phyloP scores from a whole-genome alignment of 2,888 invertebrate species.

The Oscheius sp. region DNA sequence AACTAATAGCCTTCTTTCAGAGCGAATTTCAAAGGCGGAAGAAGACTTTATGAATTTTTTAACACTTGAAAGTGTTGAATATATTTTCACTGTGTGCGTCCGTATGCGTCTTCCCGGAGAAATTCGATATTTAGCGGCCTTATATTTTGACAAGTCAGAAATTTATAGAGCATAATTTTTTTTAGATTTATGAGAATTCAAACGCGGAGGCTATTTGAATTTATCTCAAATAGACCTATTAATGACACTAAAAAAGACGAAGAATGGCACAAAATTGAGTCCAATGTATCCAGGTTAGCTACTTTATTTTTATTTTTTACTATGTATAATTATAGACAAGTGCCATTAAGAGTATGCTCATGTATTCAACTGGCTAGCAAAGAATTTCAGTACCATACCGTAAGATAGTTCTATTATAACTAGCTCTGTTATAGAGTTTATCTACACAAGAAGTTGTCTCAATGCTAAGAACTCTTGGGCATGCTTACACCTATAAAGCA shows the following conservation, averaged over 20 bases:
- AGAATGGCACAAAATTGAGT: constrained; percentile 62
- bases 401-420: constrained; percentile 41
- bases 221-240: constrained; percentile 35
- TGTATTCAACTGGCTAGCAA: constrained; percentile 73
- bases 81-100: constrained; percentile 65
- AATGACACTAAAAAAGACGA: constrained; percentile 33
- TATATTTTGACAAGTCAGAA: constrained; percentile 52
- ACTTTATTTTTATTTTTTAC: background rate
- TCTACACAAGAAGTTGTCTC: constrained; percentile 64
- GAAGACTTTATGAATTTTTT: constrained; percentile 45
- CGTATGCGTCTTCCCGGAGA: constrained; percentile 64
- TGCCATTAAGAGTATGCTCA: constrained; percentile 70
- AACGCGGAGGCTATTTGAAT: constrained; percentile 34
- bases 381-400: constrained; percentile 71
- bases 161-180: constrained; percentile 22
- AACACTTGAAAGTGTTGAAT: constrained; percentile 53
- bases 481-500: constrained; percentile 70
- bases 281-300: constrained; percentile 49
- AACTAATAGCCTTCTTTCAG: background rate
- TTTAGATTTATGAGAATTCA: constrained; percentile 55
- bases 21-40: constrained; percentile 25
- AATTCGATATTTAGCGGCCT: constrained; percentile 58
- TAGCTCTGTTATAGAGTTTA: constrained; percentile 62
- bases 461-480: constrained; percentile 69
- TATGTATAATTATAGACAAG: constrained; percentile 68